A percentile compares a stretch with the other conserved stretches of the same genome.
phyloP scores from a whole-genome alignment of 2,113 vertebrate genomes.

The Siniperca chuatsi region DNA sequence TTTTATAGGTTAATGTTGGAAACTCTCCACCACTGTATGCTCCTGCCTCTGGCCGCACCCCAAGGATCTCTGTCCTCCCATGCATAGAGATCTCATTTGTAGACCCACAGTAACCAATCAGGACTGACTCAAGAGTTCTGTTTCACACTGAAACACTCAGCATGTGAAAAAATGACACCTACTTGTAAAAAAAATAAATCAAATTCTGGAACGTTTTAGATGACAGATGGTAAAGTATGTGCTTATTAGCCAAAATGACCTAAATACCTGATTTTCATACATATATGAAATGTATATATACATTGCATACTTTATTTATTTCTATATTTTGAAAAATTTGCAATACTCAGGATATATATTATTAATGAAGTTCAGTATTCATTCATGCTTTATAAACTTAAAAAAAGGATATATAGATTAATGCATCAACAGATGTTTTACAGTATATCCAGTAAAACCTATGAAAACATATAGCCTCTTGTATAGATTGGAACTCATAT shows the following conservation, averaged over 20 bases:
- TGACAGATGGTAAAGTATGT: not conserved
- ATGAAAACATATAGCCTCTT: not conserved
- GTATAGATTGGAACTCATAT: not conserved
- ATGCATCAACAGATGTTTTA: not conserved
- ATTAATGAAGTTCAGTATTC: not conserved
- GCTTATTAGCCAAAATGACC: not conserved
- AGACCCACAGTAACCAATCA: conserved; percentile 38
- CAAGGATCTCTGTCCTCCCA: conserved; percentile 46
- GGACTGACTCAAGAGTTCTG: conserved; percentile 2
- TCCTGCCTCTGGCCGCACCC: conserved; percentile 52
- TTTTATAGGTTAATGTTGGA: conserved; percentile 48
- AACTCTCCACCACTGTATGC: conserved; percentile 14
- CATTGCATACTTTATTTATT: not conserved
- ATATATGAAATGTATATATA: not conserved
- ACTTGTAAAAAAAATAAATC: not conserved
- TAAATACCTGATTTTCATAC: not conserved
- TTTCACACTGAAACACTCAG: not conserved
- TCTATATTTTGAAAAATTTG: not conserved
- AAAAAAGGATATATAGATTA: not conserved
- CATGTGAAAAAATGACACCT: not conserved
- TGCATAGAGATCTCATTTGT: conserved; percentile 56
- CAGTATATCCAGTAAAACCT: not conserved
- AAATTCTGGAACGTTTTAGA: not conserved
- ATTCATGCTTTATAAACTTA: not conserved
- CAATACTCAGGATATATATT: not conserved